These are phyloP conservation scores for Mythimna albipuncta DNA, from an alignment of 2,888 invertebrate genomes.

Conservation along the genomic window DNA sequence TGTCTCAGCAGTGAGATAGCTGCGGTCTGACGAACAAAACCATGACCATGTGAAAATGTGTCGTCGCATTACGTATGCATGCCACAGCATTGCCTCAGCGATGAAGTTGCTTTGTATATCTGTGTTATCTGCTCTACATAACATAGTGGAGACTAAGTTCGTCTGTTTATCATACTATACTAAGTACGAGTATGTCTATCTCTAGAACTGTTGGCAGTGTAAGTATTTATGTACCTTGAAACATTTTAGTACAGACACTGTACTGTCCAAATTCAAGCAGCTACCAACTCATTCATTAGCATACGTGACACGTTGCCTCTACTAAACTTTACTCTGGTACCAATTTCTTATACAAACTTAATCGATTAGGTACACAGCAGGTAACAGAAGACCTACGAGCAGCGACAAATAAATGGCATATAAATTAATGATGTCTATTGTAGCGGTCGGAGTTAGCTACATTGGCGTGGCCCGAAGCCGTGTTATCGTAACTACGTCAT, in stretches of 20 bases:
- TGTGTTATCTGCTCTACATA: constrained; percentile 48
- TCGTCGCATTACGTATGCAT: constrained; percentile 50
- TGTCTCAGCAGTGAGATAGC: constrained; percentile 31
- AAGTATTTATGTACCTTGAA: too few relatives aligned
- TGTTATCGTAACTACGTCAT: constrained; percentile 78
- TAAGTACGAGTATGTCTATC: background rate
- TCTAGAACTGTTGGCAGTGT: background rate
- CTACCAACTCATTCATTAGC: too few relatives aligned
- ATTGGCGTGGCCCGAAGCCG: constrained; percentile 58
- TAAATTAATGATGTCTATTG: constrained; percentile 41
- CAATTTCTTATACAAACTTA: background rate
- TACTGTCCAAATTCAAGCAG: background rate
- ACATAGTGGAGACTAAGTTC: constrained; percentile 25
- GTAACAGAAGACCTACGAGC: constrained; percentile 28
- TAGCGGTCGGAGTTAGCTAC: constrained; percentile 51
- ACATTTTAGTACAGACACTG: too few relatives aligned
- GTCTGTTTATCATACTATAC: constrained; percentile 1
- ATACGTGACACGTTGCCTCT: background rate
- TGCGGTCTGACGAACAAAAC: background rate
- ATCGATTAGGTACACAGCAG: constrained; percentile 14
- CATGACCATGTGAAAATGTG: constrained; percentile 38
- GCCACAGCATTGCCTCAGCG: constrained; percentile 39
- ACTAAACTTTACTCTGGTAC: background rate
- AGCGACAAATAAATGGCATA: constrained; percentile 18
- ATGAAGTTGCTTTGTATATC: constrained; percentile 36